Percentiles rank a stretch among this genome's conserved stretches.
These are phyloP conservation scores for Orientallactaga bullata DNA, from an alignment of 2,113 vertebrate genomes.

Conservation along the genomic window DNA sequence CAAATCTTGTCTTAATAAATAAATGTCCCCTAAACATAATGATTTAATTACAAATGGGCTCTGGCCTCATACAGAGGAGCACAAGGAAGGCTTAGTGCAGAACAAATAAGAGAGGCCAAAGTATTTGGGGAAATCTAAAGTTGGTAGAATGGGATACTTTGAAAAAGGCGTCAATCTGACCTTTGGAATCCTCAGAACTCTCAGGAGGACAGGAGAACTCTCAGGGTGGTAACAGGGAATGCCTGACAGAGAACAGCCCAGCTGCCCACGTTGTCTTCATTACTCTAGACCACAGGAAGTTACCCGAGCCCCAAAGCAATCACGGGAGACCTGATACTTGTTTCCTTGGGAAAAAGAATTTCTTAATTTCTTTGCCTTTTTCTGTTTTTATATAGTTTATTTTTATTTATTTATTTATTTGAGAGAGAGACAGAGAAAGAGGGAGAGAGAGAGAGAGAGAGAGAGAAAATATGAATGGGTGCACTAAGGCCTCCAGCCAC, in stretches of 20 bases:
- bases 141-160: background rate
- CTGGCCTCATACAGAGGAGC: background rate
- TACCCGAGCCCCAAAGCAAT: background rate
- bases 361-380: constrained; percentile 14
- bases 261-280: background rate
- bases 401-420: too few relatives aligned
- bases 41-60: background rate
- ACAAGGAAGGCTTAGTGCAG: background rate
- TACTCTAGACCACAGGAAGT: background rate
- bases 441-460: too few relatives aligned
- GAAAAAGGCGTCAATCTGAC: background rate
- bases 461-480: too few relatives aligned
- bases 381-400: too few relatives aligned
- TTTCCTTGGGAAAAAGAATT: background rate
- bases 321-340: background rate
- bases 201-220: background rate
- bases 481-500: too few relatives aligned
- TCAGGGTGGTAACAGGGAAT: background rate
- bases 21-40: background rate
- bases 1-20: background rate
- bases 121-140: background rate
- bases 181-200: background rate
- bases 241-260: background rate
- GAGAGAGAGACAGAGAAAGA: too few relatives aligned
- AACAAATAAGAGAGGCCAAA: background rate